These are phyloP conservation scores for Aptenodytes forsteri DNA, from an alignment of 2,113 vertebrate species.

Conservation along the genomic window DNA sequence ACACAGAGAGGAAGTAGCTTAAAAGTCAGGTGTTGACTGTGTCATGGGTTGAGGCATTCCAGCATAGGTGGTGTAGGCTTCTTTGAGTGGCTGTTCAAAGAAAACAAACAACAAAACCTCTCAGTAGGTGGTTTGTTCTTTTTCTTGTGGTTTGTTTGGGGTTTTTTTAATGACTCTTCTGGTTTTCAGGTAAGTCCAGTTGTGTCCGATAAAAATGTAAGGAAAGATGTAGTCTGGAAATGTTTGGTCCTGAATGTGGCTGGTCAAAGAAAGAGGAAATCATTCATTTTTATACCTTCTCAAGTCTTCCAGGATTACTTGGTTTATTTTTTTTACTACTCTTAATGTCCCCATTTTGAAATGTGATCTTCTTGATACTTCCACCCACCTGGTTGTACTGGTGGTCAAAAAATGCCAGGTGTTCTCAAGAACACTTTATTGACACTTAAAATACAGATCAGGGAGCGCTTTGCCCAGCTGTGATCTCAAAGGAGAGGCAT, in stretches of 20 bases:
- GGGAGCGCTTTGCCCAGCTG: not conserved
- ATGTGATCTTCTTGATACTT: not conserved
- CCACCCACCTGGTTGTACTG: not conserved
- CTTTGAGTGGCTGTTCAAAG: not conserved
- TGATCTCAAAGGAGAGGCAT: not conserved
- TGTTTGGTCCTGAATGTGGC: not conserved
- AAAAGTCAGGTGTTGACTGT: not conserved
- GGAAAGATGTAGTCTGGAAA: not conserved
- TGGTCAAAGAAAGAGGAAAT: not conserved
- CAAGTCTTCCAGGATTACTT: not conserved
- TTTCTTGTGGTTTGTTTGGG: not conserved
- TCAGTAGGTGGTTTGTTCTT: not conserved
- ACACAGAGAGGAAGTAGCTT: not conserved
- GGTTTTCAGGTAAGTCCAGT: not conserved
- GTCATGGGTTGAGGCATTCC: not conserved
- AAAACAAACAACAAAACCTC: not conserved
- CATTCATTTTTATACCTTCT: not conserved
- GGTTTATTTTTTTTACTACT: not conserved
- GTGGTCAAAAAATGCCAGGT: not conserved
- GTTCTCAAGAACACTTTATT: not conserved
- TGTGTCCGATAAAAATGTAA: not conserved
- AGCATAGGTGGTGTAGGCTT: not conserved
- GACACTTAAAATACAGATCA: not conserved
- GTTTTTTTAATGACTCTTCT: not conserved
- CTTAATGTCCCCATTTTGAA: not conserved